phyloP scores from a whole-genome alignment of 2,888 invertebrate genomes.

The Troilus luridus region DNA sequence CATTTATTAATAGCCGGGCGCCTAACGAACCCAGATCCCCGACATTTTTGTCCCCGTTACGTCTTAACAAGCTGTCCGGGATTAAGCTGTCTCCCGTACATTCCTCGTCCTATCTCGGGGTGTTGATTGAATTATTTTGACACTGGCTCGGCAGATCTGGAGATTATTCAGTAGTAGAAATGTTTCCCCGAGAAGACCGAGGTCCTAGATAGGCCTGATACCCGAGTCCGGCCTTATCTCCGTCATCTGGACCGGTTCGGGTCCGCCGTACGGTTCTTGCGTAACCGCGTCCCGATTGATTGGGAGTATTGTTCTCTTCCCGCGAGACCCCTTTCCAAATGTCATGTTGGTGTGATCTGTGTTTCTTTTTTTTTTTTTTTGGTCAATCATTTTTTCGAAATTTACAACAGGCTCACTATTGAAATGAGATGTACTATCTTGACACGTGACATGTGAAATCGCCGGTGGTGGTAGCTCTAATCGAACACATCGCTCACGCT shows the following conservation, averaged over 20 bases:
- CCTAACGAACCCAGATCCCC: background rate
- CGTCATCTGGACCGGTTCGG: background rate
- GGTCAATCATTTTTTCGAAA: background rate
- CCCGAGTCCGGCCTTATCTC: background rate
- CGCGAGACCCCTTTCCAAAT: background rate
- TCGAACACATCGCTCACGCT: background rate
- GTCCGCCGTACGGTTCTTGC: background rate
- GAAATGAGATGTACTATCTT: background rate
- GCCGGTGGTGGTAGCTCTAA: background rate
- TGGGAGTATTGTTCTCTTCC: background rate
- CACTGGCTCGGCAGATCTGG: background rate
- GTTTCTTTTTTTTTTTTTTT: background rate
- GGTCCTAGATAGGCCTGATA: conserved; percentile 2
- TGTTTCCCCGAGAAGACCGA: background rate
- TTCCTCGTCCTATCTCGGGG: background rate
- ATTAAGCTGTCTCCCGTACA: background rate
- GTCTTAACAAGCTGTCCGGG: background rate
- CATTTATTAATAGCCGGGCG: background rate
- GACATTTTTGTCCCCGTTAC: conserved; percentile 24
- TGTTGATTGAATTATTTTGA: conserved; percentile 49
- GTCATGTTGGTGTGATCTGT: background rate
- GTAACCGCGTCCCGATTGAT: background rate
- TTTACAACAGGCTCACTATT: background rate
- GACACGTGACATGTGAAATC: background rate
- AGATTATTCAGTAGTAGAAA: conserved; percentile 17